phyloP scores from a whole-genome alignment of 2,888 invertebrate species.

The Dicycla oo region DNA sequence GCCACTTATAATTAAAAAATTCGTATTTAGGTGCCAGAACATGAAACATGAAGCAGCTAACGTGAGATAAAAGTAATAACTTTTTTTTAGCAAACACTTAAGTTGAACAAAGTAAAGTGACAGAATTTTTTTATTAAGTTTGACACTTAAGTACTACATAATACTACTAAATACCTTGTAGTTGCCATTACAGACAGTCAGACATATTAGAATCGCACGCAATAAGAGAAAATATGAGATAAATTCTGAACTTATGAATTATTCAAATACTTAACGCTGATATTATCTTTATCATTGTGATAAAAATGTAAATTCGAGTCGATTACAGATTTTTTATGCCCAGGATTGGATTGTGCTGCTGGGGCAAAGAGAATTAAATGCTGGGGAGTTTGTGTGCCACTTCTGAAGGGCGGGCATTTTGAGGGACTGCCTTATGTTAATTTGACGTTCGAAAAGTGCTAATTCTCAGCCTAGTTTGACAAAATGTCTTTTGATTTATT shows the following conservation, averaged over 20 bases:
- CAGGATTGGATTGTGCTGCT: too few relatives aligned
- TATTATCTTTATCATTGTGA: slow-evolving; percentile 15
- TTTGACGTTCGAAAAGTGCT: too few relatives aligned
- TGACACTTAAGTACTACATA: too few relatives aligned
- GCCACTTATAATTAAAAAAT: neutral
- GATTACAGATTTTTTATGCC: neutral
- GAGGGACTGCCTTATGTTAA: too few relatives aligned
- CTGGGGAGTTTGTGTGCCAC: too few relatives aligned
- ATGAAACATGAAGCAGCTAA: slow-evolving; percentile 6
- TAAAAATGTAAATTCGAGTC: slow-evolving; percentile 16
- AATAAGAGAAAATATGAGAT: slow-evolving; percentile 63
- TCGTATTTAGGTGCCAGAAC: neutral
- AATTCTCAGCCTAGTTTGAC: too few relatives aligned
- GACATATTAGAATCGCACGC: slow-evolving; percentile 63
- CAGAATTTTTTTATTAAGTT: slow-evolving; percentile 42
- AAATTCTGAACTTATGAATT: slow-evolving; percentile 27
- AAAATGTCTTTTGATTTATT: neutral
- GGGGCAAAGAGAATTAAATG: too few relatives aligned
- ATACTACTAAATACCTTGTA: too few relatives aligned
- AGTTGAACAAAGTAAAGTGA: slow-evolving; percentile 41
- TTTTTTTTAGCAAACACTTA: slow-evolving; percentile 34
- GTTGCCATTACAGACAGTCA: slow-evolving; percentile 33
- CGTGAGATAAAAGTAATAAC: slow-evolving; percentile 21
- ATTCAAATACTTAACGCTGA: slow-evolving; percentile 22
- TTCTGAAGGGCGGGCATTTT: too few relatives aligned